These are phyloP conservation scores for Netelia virgata DNA, from an alignment of 2,888 invertebrate genomes.

Conservation along the genomic window DNA sequence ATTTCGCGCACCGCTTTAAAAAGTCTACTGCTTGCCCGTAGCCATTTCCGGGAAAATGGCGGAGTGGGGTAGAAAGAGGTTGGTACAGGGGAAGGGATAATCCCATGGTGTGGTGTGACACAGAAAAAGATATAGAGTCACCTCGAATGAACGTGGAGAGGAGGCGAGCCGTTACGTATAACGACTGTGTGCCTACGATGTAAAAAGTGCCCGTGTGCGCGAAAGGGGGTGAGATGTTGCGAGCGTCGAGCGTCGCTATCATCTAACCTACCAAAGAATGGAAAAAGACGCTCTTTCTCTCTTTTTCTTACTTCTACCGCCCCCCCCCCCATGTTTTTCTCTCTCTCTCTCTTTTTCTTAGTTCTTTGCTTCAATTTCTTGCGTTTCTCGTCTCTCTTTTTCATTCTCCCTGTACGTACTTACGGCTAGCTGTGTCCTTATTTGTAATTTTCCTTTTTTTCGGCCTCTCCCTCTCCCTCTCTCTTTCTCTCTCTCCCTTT, in stretches of 20 bases:
- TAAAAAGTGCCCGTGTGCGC: neutral
- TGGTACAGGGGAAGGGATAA: neutral
- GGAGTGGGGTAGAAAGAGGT: too few species aligned
- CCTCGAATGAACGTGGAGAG: constrained; percentile 58
- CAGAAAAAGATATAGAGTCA: constrained; percentile 45
- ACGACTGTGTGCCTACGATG: constrained; percentile 53
- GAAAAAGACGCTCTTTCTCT: constrained; percentile 32
- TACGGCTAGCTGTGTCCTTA: neutral
- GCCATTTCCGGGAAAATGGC: neutral
- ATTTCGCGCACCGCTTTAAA: constrained; percentile 67
- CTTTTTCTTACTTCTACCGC: constrained; percentile 27
- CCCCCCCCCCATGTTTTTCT: constrained; percentile 8
- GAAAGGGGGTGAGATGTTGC: neutral
- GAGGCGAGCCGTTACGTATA: constrained; percentile 65
- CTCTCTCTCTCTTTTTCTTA: constrained; percentile 19
- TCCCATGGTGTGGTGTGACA: constrained; percentile 22
- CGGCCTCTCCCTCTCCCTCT: neutral
- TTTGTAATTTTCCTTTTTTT: neutral
- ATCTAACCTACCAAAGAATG: constrained; percentile 28
- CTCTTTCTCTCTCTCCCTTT: constrained; percentile 19
- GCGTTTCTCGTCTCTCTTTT: neutral
- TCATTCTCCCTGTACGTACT: constrained; percentile 6
- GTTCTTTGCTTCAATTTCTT: constrained; percentile 15
- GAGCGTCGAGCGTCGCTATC: constrained; percentile 38
- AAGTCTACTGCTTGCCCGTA: constrained; percentile 68